Evolutionary conservation across 2,113 vertebrate species (phyloP).

Genomic region (Equus przewalskii): DNA sequence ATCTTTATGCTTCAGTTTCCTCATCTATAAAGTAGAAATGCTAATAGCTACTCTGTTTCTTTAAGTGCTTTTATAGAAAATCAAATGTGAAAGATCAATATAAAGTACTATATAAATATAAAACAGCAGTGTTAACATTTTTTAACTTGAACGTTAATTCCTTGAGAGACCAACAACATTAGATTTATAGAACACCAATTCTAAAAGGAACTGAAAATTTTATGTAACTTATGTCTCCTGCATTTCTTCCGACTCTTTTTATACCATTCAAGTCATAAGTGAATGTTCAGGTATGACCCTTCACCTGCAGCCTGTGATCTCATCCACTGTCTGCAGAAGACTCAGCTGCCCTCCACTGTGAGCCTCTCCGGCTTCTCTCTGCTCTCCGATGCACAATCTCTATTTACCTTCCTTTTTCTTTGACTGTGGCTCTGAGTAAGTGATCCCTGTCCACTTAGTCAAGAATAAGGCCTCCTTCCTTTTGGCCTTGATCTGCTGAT

Average conservation of each 20-base stretch:
- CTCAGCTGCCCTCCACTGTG: neutral
- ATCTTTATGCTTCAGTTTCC: constrained; percentile 65
- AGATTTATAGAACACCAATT: neutral
- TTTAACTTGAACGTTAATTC: constrained; percentile 39
- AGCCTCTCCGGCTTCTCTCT: neutral
- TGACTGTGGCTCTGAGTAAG: neutral
- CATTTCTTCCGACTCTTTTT: neutral
- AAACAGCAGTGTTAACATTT: constrained; percentile 46
- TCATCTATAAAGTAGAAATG: constrained; percentile 55
- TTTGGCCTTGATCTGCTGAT: neutral
- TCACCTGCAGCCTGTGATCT: neutral
- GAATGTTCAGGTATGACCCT: neutral
- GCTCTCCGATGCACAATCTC: neutral
- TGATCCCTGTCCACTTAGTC: neutral
- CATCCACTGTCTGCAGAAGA: neutral
- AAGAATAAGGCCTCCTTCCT: neutral
- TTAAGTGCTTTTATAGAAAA: constrained; percentile 38
- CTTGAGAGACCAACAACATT: neutral
- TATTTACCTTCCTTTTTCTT: neutral
- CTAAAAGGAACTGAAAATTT: neutral
- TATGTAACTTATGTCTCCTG: neutral
- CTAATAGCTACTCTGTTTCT: neutral
- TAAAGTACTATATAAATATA: neutral
- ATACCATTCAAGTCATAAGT: neutral
- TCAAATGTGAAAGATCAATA: neutral